Percentiles rank a stretch among this genome's conserved stretches.
These are phyloP conservation scores for Syrphus vitripennis DNA, from an alignment of 2,888 invertebrate genomes.

Conservation along the genomic window DNA sequence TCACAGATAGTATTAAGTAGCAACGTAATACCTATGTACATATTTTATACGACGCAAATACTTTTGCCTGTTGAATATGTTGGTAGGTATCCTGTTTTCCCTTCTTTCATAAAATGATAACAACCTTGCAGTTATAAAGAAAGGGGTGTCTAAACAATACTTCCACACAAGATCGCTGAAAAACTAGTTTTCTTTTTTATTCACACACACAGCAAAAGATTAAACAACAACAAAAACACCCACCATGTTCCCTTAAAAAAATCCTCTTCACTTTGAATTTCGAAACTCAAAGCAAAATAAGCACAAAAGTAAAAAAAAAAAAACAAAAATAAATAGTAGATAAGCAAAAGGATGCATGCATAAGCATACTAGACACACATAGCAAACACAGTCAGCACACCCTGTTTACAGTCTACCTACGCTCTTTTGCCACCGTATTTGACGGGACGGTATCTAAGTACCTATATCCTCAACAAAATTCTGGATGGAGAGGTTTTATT, in stretches of 20 bases:
- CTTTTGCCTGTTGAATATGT: background rate
- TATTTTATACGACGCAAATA: background rate
- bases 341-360: slow-evolving; percentile 43
- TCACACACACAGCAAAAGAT: background rate
- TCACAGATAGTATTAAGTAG: too few relatives aligned
- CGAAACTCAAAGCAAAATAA: slow-evolving; percentile 31
- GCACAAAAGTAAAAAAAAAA: slow-evolving; percentile 12
- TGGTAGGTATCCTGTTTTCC: background rate
- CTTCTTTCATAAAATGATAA: background rate
- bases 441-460: background rate
- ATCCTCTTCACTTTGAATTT: slow-evolving; percentile 18
- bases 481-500: background rate
- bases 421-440: background rate
- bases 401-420: background rate
- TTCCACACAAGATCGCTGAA: slow-evolving; percentile 24
- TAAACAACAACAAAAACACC: background rate
- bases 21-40: too few relatives aligned
- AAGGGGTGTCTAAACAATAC: slow-evolving; percentile 41
- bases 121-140: slow-evolving; percentile 39
- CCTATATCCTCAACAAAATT: slow-evolving; percentile 13
- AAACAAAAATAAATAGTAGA: slow-evolving; percentile 14
- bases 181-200: slow-evolving; percentile 33
- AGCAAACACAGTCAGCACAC: slow-evolving; percentile 21
- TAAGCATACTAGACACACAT: slow-evolving; percentile 13
- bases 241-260: background rate